phyloP scores from a whole-genome alignment of 2,888 invertebrate species.

The Apodemia hepburni region DNA sequence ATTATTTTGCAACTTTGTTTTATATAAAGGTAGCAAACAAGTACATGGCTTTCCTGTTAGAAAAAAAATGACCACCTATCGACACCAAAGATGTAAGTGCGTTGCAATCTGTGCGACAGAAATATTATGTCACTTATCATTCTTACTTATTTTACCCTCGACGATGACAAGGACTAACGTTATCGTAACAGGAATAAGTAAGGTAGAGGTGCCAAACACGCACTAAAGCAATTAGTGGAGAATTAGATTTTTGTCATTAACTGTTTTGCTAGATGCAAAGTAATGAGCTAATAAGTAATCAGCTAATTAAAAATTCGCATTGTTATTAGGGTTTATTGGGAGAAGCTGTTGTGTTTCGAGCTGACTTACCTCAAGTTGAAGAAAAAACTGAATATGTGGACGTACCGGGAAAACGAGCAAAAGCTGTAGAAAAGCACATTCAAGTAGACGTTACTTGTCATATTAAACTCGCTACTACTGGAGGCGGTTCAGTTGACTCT shows the following conservation, averaged over 20 bases:
- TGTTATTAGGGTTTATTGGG: conserved; percentile 75
- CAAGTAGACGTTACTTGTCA: conserved; percentile 85
- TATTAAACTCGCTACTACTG: conserved; percentile 80
- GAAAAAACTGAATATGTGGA: conserved; percentile 81
- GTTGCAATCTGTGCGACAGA: too few relatives aligned
- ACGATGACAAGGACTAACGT: too few relatives aligned
- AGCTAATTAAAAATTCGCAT: conserved; percentile 28
- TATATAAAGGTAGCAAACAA: too few relatives aligned
- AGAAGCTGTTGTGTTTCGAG: conserved; percentile 84
- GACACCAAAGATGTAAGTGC: too few relatives aligned
- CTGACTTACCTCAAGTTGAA: conserved; percentile 84
- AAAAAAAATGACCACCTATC: not conserved
- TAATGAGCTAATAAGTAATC: not conserved
- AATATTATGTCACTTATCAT: too few relatives aligned
- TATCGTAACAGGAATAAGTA: too few relatives aligned
- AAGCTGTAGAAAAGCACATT: conserved; percentile 82
- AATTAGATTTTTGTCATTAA: too few relatives aligned
- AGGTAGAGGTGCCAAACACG: too few relatives aligned
- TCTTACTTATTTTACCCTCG: too few relatives aligned
- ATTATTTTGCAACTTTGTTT: too few relatives aligned
- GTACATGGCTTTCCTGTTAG: not conserved
- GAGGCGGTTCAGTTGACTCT: conserved; percentile 77
- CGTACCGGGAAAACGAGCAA: conserved; percentile 63
- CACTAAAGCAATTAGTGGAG: too few relatives aligned
- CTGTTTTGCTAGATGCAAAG: too few relatives aligned